Conservation (phyloP, 2,888 invertebrate genomes). For the Cosmia pyralina region DNA sequence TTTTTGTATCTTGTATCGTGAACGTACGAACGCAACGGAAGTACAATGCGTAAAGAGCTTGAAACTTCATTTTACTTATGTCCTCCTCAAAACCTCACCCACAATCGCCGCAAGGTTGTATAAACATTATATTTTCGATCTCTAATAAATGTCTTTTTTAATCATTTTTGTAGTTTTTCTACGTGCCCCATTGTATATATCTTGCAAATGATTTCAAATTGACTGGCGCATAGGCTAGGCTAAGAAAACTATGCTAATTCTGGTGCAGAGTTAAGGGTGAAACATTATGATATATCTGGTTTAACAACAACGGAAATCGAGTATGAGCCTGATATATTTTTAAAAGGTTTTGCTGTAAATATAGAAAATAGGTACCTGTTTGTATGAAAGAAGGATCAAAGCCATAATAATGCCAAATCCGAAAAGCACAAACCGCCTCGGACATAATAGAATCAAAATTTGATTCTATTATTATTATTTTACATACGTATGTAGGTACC, state of each 20-base stretch:
- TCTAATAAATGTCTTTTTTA: not conserved
- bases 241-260: not conserved
- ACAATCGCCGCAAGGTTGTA: not conserved
- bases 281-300: not conserved
- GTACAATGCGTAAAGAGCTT: not conserved
- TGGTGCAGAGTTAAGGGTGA: not conserved
- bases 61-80: not conserved
- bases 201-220: not conserved
- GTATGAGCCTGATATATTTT: not conserved
- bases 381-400: not conserved
- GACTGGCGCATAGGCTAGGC: not conserved
- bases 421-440: not conserved
- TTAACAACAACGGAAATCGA: not conserved
- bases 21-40: not conserved
- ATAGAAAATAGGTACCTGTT: not conserved
- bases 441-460: slow-evolving; percentile 36
- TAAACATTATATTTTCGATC: too few species aligned
- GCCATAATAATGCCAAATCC: not conserved
- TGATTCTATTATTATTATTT: too few species aligned
- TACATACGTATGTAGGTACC: too few species aligned
- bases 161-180: not conserved
- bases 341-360: not conserved
- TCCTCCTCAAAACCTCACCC: not conserved
- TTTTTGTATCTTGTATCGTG: not conserved
- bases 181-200: not conserved